phyloP scores from a whole-genome alignment of 2,888 invertebrate genomes.

The Callosobruchus maculatus region DNA sequence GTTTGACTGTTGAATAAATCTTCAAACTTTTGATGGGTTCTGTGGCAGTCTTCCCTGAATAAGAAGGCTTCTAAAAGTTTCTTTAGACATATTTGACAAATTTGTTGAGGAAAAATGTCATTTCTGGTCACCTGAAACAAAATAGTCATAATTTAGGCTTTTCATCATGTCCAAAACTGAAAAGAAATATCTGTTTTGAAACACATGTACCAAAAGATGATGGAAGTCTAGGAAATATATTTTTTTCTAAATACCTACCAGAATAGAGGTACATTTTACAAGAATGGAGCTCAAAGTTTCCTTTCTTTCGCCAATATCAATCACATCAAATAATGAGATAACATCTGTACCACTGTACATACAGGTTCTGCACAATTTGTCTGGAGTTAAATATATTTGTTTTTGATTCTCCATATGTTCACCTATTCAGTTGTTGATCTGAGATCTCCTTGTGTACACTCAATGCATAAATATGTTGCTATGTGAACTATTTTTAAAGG shows the following conservation, averaged over 20 bases:
- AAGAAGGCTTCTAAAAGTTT: slow-evolving; percentile 30
- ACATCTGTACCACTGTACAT: slow-evolving; percentile 18
- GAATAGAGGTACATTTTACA: slow-evolving; percentile 28
- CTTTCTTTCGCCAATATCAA: slow-evolving; percentile 20
- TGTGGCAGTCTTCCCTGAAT: slow-evolving; percentile 32
- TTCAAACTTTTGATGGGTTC: slow-evolving; percentile 27
- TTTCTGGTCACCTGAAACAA: slow-evolving; percentile 25
- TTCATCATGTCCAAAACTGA: no score
- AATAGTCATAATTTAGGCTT: no score
- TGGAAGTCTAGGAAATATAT: no score
- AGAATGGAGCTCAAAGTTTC: slow-evolving; percentile 26
- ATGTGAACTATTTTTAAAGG: no score
- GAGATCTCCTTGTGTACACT: not conserved
- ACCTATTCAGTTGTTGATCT: no score
- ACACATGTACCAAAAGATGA: no score
- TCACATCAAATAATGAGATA: slow-evolving; percentile 27
- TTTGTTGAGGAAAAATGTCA: slow-evolving; percentile 30
- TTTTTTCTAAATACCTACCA: slow-evolving; percentile 21
- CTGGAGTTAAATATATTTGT: slow-evolving; percentile 3
- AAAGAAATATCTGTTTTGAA: no score
- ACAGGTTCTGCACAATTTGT: slow-evolving; percentile 29
- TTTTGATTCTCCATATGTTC: not conserved
- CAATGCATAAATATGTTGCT: no score
- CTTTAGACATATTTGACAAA: slow-evolving; percentile 32
- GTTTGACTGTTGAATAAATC: slow-evolving; percentile 12